These are phyloP conservation scores for Premnoplex brunnescens DNA, from an alignment of 2,797 vertebrate species.

Conservation along the genomic window DNA sequence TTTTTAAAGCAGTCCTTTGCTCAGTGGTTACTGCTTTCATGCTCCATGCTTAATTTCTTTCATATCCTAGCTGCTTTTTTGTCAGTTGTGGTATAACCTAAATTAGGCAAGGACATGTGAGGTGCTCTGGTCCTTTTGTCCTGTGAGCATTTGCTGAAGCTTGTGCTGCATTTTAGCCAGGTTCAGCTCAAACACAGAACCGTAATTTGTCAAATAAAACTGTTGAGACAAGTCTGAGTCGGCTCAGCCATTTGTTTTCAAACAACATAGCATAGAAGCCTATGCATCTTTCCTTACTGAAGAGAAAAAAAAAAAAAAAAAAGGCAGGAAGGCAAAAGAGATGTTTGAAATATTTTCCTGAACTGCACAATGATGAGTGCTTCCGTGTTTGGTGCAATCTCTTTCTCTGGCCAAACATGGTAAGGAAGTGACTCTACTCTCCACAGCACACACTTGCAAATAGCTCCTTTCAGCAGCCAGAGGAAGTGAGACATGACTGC, in stretches of 20 bases:
- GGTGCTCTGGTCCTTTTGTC: background rate
- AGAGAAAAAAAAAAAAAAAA: background rate
- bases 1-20: background rate
- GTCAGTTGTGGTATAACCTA: background rate
- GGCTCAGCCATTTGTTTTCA: conserved; percentile 1
- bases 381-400: conserved; percentile 48
- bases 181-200: background rate
- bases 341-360: conserved; percentile 50
- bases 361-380: conserved; percentile 19
- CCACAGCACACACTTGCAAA: conserved; percentile 20
- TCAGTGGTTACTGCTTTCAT: background rate
- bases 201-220: background rate
- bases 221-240: background rate
- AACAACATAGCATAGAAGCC: background rate
- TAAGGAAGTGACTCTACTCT: conserved; percentile 71
- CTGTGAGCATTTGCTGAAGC: background rate
- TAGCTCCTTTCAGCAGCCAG: conserved; percentile 38
- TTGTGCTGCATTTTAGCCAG: background rate
- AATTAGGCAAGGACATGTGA: background rate
- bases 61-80: background rate
- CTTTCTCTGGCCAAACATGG: conserved; percentile 64
- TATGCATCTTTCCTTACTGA: background rate
- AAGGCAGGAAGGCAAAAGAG: conserved; percentile 34
- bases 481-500: conserved; percentile 49
- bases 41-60: background rate